Conservation (phyloP, 2,113 vertebrate genomes). For the Podarcis raffonei region DNA sequence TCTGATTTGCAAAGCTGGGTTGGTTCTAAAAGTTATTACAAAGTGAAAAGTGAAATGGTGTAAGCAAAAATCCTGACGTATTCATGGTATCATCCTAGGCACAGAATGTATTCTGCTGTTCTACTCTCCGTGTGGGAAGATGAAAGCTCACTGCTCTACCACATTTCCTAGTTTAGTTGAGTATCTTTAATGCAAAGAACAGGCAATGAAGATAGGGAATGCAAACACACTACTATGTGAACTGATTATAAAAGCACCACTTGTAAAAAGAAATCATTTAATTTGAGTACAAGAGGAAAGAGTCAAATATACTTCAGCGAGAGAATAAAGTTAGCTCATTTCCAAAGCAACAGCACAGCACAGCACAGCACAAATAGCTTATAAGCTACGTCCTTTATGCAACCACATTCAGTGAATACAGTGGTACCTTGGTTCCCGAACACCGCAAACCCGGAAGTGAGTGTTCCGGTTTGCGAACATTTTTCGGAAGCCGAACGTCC, state of each 20-base stretch:
- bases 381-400: background rate
- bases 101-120: background rate
- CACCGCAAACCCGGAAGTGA: no score
- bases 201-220: background rate
- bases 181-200: background rate
- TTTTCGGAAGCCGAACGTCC: no score
- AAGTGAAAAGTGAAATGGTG: background rate
- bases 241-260: background rate
- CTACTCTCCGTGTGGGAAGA: no score
- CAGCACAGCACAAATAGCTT: background rate
- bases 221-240: background rate
- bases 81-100: background rate
- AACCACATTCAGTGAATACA: background rate
- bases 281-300: background rate
- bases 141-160: background rate
- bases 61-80: background rate
- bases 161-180: background rate
- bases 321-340: background rate
- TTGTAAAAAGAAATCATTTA: background rate
- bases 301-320: background rate
- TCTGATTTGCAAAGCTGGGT: conserved; percentile 93
- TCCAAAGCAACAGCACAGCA: background rate
- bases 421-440: background rate
- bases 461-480: no score
- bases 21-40: conserved; percentile 79